A percentile compares a stretch with the other conserved stretches of the same genome.
These are phyloP conservation scores for Antennarius striatus DNA, from an alignment of 2,113 vertebrate species.

Conservation along the genomic window DNA sequence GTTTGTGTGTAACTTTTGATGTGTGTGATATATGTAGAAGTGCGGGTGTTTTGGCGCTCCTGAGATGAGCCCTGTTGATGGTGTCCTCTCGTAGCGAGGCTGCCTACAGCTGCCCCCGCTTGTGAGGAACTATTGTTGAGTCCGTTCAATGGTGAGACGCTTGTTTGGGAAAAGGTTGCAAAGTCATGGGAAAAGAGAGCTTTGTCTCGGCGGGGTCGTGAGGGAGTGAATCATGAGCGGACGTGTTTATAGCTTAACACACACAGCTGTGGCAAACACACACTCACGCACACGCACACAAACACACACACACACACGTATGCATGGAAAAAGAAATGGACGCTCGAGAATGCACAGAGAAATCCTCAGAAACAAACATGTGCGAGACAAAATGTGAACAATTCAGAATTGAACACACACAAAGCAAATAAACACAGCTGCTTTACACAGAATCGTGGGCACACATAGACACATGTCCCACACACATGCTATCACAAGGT, in stretches of 20 bases:
- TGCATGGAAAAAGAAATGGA: conserved; percentile 38
- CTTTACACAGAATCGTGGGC: conserved; percentile 38
- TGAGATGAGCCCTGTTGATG: conserved; percentile 59
- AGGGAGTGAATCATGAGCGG: conserved; percentile 76
- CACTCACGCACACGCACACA: conserved; percentile 1
- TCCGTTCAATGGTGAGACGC: conserved; percentile 76
- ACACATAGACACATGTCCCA: conserved; percentile 54
- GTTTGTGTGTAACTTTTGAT: conserved; percentile 9
- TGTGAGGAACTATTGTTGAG: conserved; percentile 87
- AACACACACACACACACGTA: conserved; percentile 20
- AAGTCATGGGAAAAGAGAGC: conserved; percentile 89
- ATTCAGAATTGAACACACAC: conserved; percentile 57
- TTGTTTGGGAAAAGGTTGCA: conserved; percentile 87
- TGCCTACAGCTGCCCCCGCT: conserved; percentile 74
- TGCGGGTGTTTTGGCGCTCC: conserved; percentile 8
- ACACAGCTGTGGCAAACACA: conserved; percentile 69
- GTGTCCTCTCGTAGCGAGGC: conserved; percentile 61
- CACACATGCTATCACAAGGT: conserved; percentile 70
- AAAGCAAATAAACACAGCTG: conserved; percentile 76
- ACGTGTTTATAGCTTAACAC: conserved; percentile 80
- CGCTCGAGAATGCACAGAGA: conserved; percentile 55
- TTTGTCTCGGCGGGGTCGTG: conserved; percentile 75
- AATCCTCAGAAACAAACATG: conserved; percentile 57
- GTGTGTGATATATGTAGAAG: conserved; percentile 5
- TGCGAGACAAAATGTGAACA: conserved; percentile 51